Percentiles rank a stretch among this genome's conserved stretches.
Conservation (phyloP, 1,140 invertebrate species). For the Calycopis cecrops region DNA sequence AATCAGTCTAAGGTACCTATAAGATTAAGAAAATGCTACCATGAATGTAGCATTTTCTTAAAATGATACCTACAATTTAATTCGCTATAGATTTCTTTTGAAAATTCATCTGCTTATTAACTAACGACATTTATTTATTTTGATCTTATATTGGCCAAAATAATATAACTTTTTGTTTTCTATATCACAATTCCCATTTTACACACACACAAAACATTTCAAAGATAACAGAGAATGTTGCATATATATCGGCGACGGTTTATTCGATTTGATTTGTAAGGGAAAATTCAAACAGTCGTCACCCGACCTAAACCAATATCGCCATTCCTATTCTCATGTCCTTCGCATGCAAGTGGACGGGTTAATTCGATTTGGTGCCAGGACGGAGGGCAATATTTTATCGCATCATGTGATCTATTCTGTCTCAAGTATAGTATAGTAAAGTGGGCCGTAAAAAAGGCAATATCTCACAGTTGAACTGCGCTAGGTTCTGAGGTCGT, state of each 20-base stretch:
- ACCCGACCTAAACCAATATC: constrained; percentile 55
- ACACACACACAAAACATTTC: background rate
- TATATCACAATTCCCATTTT: background rate
- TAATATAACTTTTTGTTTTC: constrained; percentile 2
- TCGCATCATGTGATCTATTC: constrained; percentile 73
- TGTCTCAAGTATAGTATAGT: constrained; percentile 70
- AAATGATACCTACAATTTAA: too few relatives aligned
- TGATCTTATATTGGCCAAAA: too few relatives aligned
- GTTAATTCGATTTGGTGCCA: constrained; percentile 69
- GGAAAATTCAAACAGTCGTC: constrained; percentile 46
- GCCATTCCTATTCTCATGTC: constrained; percentile 62
- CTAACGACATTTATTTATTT: too few relatives aligned
- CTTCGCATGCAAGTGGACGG: constrained; percentile 71
- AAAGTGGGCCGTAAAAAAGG: constrained; percentile 72
- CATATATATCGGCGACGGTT: constrained; percentile 26
- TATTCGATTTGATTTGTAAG: constrained; percentile 47
- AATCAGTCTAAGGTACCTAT: too few relatives aligned
- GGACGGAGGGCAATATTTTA: constrained; percentile 67
- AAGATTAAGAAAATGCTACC: too few relatives aligned
- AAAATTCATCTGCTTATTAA: too few relatives aligned
- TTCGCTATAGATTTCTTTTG: too few relatives aligned
- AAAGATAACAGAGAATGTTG: constrained; percentile 10
- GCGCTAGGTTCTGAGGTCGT: constrained; percentile 58
- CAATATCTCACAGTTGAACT: constrained; percentile 72
- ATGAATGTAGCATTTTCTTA: too few relatives aligned